Base-by-base conservation (phyloP, 1,140 invertebrate genomes). In the Dinothrombium tinctorium region DNA sequence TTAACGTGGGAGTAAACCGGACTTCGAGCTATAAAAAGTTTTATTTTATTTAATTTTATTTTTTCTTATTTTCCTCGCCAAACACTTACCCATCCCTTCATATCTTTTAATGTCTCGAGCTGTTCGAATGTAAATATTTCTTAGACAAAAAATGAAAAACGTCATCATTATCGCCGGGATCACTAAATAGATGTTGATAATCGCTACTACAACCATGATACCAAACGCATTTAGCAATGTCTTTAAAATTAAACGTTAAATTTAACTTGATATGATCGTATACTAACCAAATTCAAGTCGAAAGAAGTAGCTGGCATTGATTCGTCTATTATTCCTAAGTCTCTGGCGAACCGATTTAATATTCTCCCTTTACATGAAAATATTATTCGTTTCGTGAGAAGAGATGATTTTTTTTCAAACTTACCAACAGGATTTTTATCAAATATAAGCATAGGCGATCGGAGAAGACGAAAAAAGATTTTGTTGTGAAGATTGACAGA, bases 1-100 rank as follows among this genome's bases (percentile, higher is more conserved):
- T 75, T 83, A 37, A 94, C 60, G 54, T 92, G 82, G 8, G 76
- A 76, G 51, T 80, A 82, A 0, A 87, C 67, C 0, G 82, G 81
- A 51, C 61, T 63, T 20, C 64, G 52, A 37, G 55, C 60, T 56
- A 2, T 20, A 37, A 9, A 40, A 28, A 28, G n/a, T 28, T 8
- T 28, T n/a, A 25, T 12, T 6, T 6, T 25, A 9, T 22, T 19
- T 5, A 6, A 23, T 37, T 23, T 15, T 6, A 37, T 7, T 37
- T 23, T 19, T 25, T 5, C 4, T 21, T 25, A 22, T 21, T 5
- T 8, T 6, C 6, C 7, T 22, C 11, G n/a, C n/a, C n/a, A n/a
- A n/a, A n/a, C n/a, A 0, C 81, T 78, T 21, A 64, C 64, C 15
- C 54, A 74, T 71, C 53, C 73, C 78, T 66, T 90, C 83, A 42